Base-by-base conservation (phyloP, 1,140 invertebrate genomes). In the Hyposmocoma kahamanoa region DNA sequence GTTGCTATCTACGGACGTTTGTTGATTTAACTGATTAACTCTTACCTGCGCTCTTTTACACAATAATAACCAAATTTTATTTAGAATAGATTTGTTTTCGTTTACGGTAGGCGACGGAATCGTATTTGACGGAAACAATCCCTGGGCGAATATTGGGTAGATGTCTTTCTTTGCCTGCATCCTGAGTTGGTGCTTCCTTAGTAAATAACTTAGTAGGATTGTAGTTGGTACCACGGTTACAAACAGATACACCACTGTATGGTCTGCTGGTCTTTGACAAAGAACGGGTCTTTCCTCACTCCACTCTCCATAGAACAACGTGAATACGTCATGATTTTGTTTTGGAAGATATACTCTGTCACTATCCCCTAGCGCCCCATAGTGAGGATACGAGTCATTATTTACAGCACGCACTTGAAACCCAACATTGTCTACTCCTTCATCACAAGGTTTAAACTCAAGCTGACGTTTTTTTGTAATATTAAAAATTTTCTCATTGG, bases 391-490 rank as follows among this genome's bases (percentile, higher is more conserved):
- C 50, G 67, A 59, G 59, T 86, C 85, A 61, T 72, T 83, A 56
- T 86, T 86, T 0, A 86, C 57, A 36, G 80, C 85, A 50, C 84
- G 70, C 0, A 87, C 73, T 56, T 74, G 56, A 58, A 80, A 86
- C 28, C 63, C 63, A 61, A 72, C 59, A 52, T 60, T 64, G 46
- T 68, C 67, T 36, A 70, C 50, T 22, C 61, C 67, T 32, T 69
- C 71, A 56, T 80, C 73, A 70, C 74, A 77, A 17, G 72, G 59
- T 39, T 47, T 58, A 19, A 79, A 42, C n/a, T 62, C 49, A 24
- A 45, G 59, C 21, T 53, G 56, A 21, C 77, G 58, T 13, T 79
- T 67, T 36, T 78, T 84, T 36, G 75, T 76, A 47, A 86, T 87
- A 30, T 66, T 57, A 19, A 77, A 66, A 43, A 6, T 11, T 28